A percentile compares a stretch with the other conserved stretches of the same genome.
Conservation (phyloP, 2,888 invertebrate genomes). For the Spilarctia lutea region DNA sequence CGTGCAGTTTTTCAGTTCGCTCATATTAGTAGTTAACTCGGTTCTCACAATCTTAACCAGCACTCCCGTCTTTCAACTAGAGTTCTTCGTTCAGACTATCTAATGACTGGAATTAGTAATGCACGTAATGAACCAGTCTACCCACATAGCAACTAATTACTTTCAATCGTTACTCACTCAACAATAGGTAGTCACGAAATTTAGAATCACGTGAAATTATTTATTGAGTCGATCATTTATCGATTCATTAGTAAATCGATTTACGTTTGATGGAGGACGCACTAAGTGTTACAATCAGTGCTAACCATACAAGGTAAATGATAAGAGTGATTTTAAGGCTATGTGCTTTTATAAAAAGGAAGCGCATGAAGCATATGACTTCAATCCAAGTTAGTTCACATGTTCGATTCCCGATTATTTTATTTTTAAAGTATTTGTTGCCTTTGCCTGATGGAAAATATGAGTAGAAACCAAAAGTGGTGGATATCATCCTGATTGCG, state of each 20-base stretch:
- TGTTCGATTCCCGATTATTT: too few species aligned
- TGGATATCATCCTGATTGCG: too few species aligned
- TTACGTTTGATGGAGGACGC: conserved; percentile 62
- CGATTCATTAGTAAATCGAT: conserved; percentile 60
- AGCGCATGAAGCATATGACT: background rate
- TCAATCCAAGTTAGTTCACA: too few species aligned
- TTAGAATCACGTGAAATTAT: conserved; percentile 53
- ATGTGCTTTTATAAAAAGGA: conserved; percentile 1
- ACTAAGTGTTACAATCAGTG: conserved; percentile 60
- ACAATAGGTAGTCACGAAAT: conserved; percentile 12
- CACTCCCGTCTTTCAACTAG: background rate
- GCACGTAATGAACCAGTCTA: background rate
- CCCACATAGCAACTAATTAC: background rate
- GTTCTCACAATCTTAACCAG: background rate
- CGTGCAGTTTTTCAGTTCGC: too few species aligned
- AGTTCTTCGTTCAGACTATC: background rate
- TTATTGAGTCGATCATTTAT: conserved; percentile 61
- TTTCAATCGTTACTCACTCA: conserved; percentile 3
- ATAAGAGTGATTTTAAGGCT: conserved; percentile 44
- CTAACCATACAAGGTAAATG: conserved; percentile 53
- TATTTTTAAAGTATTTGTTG: too few species aligned
- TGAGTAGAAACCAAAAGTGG: too few species aligned
- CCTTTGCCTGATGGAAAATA: too few species aligned
- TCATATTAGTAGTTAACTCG: too few species aligned
- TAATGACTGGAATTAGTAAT: background rate